Evolutionary conservation across 2,797 vertebrate genomes (phyloP), one percentile per base, ranked within the genome.

Genomic region (Sebastiscus tertius): DNA sequence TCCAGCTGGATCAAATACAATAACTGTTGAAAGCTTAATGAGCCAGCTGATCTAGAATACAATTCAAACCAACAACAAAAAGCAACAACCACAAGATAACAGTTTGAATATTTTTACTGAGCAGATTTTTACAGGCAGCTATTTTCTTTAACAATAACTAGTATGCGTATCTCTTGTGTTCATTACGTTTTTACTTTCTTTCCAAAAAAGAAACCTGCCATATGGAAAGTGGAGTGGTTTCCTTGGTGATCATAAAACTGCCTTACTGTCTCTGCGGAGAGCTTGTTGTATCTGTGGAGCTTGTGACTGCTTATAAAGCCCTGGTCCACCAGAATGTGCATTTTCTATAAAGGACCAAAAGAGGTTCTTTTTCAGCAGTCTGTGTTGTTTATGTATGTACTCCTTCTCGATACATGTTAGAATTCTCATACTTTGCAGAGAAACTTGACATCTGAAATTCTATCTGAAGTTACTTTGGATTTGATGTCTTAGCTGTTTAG

Each of bases 11-110:
- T 96, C 92, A 79, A 49, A 90, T 96, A 96, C 96, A 97, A 97
- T 97, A 97, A 96, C 96, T 97, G 96, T 97, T 97, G 95, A 96
- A 97, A 97, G 92, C 90, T 93, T 92, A 87, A 93, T 89, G 93
- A 95, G 93, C 94, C 94, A 94, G 94, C 93, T 91, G 89, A 93
- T 93, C 88, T 80, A 88, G 87, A 93, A 92, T 77, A 88, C 83
- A 85, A 85, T 80, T 90, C 85, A 86, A 93, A 94, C 80, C 83
- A 71, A 90, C 79, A 59, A 93, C 86, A 92, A 94, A 87, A 90
- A 89, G 86, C 93, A 92, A 93, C 89, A 91, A 95, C 91, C 79
- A 88, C 86, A 86, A 86, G 66, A 81, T 75, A 87, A 87, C 90
- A 83, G 86, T 94, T 89, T 82, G 77, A 92, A 85, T 93, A 93